phyloP scores from a whole-genome alignment of 2,797 vertebrate genomes.

The Amblyraja radiata region DNA sequence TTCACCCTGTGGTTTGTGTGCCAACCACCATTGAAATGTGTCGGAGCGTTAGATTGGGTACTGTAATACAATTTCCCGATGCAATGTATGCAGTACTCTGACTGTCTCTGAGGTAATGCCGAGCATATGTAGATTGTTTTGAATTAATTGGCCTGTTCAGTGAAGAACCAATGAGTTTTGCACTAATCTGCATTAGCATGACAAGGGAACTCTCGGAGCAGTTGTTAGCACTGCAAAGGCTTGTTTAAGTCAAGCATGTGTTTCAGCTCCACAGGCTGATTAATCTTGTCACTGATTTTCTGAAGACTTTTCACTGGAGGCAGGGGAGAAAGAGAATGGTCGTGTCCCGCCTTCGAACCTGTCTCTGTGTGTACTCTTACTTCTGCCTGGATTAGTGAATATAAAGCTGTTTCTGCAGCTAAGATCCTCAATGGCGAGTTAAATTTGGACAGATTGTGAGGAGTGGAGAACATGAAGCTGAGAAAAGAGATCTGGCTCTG shows the following conservation, averaged over 20 bases:
- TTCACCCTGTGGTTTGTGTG: constrained; percentile 19
- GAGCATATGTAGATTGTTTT: constrained; percentile 41
- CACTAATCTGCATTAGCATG: constrained; percentile 66
- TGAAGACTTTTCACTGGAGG: constrained; percentile 49
- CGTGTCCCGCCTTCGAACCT: constrained; percentile 51
- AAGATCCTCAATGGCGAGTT: constrained; percentile 59
- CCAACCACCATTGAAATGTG: constrained; percentile 32
- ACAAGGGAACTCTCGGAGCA: constrained; percentile 61
- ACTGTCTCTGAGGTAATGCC: constrained; percentile 37
- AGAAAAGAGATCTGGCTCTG: constrained; percentile 60
- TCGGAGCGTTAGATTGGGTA: constrained; percentile 31
- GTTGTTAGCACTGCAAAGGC: constrained; percentile 58
- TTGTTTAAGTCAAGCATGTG: constrained; percentile 65
- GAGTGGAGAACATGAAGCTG: constrained; percentile 64
- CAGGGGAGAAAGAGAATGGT: constrained; percentile 47
- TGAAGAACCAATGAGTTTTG: constrained; percentile 58
- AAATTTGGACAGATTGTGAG: constrained; percentile 70
- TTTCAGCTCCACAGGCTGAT: constrained; percentile 59
- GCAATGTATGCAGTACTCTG: constrained; percentile 32
- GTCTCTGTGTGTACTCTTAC: constrained; percentile 55
- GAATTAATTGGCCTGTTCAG: constrained; percentile 56
- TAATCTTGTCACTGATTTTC: constrained; percentile 53
- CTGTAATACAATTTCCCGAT: constrained; percentile 36
- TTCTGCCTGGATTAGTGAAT: constrained; percentile 67
- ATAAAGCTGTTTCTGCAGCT: constrained; percentile 68